Conservation (phyloP, 2,888 invertebrate genomes). For the Anticlea derivata region DNA sequence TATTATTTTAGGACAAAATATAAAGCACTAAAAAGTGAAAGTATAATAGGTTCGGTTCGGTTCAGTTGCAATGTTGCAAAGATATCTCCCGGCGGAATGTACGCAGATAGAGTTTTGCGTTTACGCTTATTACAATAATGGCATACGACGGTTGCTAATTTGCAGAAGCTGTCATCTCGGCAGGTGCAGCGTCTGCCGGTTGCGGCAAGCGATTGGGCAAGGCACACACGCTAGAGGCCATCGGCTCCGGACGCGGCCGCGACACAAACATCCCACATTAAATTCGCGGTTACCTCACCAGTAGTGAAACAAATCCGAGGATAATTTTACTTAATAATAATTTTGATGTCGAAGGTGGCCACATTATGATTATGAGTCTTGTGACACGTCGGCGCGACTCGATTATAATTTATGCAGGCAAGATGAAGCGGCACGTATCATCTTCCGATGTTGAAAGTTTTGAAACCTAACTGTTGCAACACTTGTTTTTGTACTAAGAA, state of each 20-base stretch:
- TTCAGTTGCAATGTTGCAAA: slow-evolving; percentile 7
- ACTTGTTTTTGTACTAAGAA: slow-evolving; percentile 46
- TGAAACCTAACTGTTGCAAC: slow-evolving; percentile 60
- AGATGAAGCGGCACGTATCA: slow-evolving; percentile 48
- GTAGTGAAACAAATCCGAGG: slow-evolving; percentile 68
- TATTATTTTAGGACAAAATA: slow-evolving; percentile 20
- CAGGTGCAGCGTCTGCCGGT: slow-evolving; percentile 78
- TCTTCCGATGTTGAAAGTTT: slow-evolving; percentile 58
- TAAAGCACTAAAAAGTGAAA: slow-evolving; percentile 54
- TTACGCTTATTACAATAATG: slow-evolving; percentile 24
- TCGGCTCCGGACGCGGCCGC: slow-evolving; percentile 68
- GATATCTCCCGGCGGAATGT: background rate
- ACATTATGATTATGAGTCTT: slow-evolving; percentile 44
- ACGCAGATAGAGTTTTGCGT: slow-evolving; percentile 6
- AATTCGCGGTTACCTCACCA: slow-evolving; percentile 69
- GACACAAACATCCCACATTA: slow-evolving; percentile 77
- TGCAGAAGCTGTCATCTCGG: slow-evolving; percentile 72
- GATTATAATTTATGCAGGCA: slow-evolving; percentile 51
- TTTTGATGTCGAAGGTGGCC: slow-evolving; percentile 44
- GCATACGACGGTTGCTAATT: slow-evolving; percentile 58
- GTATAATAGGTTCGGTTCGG: slow-evolving; percentile 34
- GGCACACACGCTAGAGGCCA: slow-evolving; percentile 65
- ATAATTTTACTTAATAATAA: slow-evolving; percentile 62
- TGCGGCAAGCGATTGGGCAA: slow-evolving; percentile 80
- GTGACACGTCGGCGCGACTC: slow-evolving; percentile 42